Evolutionary conservation across 2,797 vertebrate genomes (phyloP).

Genomic region (Syngnathus acus): DNA sequence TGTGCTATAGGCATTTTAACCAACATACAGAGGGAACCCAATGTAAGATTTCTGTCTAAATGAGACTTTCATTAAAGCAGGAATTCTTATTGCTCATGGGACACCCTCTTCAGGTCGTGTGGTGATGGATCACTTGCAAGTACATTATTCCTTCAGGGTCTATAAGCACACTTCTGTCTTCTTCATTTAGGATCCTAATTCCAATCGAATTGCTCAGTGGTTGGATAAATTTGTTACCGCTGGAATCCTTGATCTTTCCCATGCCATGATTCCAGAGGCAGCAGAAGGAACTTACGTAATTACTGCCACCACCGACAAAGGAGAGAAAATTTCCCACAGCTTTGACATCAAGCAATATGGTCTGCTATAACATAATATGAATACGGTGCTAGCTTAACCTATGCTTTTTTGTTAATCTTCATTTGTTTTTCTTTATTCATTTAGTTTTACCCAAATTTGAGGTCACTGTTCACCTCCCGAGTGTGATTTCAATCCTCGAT

Average conservation of each 20-base stretch:
- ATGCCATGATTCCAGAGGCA: constrained; percentile 66
- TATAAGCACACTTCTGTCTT: constrained; percentile 2
- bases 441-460: constrained; percentile 76
- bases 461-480: constrained; percentile 60
- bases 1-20: background rate
- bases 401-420: background rate
- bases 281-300: constrained; percentile 66
- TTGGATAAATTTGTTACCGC: constrained; percentile 48
- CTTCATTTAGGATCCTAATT: constrained; percentile 69
- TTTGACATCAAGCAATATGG: constrained; percentile 73
- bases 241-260: constrained; percentile 74
- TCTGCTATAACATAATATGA: constrained; percentile 21
- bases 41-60: background rate
- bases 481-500: constrained; percentile 61
- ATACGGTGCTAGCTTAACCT: no score
- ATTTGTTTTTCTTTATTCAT: constrained; percentile 9
- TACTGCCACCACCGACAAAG: constrained; percentile 33
- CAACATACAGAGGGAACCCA: background rate
- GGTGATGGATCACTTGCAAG: background rate
- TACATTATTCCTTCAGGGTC: background rate
- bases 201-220: constrained; percentile 79
- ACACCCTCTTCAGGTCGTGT: background rate
- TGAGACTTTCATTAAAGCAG: background rate
- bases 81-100: background rate
- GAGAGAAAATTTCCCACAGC: constrained; percentile 29